phyloP scores from a whole-genome alignment of 2,113 vertebrate species.

The Anoplopoma fimbria region DNA sequence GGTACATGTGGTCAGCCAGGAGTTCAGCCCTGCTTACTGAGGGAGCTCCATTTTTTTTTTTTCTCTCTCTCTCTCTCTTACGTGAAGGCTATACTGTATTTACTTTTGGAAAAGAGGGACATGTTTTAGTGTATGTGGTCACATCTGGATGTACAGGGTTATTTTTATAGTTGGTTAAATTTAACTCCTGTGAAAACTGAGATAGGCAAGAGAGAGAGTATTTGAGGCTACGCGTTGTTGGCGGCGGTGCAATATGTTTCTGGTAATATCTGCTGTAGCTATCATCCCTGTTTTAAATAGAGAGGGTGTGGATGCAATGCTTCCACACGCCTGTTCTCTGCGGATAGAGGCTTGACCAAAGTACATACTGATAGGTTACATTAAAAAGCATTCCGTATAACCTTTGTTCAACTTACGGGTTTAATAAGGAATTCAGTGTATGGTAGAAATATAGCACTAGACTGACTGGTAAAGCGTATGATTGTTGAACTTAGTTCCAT shows the following conservation, averaged over 20 bases:
- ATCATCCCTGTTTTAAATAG: constrained; percentile 55
- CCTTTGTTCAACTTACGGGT: constrained; percentile 7
- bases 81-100: constrained; percentile 14
- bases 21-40: constrained; percentile 61
- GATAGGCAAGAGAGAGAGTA: constrained; percentile 13
- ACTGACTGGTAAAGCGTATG: background rate
- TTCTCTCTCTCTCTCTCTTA: background rate
- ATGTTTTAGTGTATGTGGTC: constrained; percentile 36
- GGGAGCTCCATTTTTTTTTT: constrained; percentile 42
- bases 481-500: background rate
- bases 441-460: too few species aligned
- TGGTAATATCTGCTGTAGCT: constrained; percentile 41
- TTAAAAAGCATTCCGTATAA: constrained; percentile 3
- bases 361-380: background rate
- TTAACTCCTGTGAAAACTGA: constrained; percentile 59
- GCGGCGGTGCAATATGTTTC: constrained; percentile 32
- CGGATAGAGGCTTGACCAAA: constrained; percentile 5
- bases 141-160: constrained; percentile 55
- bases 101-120: constrained; percentile 35
- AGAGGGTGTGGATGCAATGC: constrained; percentile 51
- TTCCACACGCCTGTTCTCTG: constrained; percentile 28
- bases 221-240: constrained; percentile 50
- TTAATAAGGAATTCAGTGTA: background rate
- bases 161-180: constrained; percentile 55
- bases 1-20: constrained; percentile 52